Percentiles rank a stretch among this genome's conserved stretches.
These are phyloP conservation scores for Boloria euphrosyne DNA, from an alignment of 2,888 invertebrate species.

Conservation along the genomic window DNA sequence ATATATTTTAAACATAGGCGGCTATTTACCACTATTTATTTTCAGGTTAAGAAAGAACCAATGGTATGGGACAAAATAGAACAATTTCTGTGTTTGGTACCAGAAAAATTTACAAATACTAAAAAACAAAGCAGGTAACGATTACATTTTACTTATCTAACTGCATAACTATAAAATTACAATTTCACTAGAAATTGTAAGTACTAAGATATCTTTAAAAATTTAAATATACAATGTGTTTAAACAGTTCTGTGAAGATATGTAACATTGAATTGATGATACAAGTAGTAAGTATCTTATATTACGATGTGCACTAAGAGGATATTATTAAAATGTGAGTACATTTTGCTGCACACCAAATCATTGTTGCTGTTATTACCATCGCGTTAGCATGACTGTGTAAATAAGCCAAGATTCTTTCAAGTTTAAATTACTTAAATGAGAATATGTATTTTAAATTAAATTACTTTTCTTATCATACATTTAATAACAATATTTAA, in stretches of 20 bases:
- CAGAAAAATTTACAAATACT: conserved; percentile 85
- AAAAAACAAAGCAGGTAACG: conserved; percentile 86
- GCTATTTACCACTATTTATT: conserved; percentile 33
- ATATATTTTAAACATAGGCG: too few relatives aligned
- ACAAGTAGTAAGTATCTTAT: background rate
- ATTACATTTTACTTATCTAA: background rate
- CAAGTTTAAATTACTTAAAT: conserved; percentile 19
- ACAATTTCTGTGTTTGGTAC: conserved; percentile 88
- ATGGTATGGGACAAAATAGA: conserved; percentile 90
- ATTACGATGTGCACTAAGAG: conserved; percentile 1
- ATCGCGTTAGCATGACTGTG: conserved; percentile 1
- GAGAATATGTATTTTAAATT: too few relatives aligned
- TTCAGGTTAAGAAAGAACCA: conserved; percentile 80
- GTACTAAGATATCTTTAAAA: background rate
- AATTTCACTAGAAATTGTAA: too few relatives aligned
- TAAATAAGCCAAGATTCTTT: conserved; percentile 3
- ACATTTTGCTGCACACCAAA: conserved; percentile 4
- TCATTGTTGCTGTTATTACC: background rate
- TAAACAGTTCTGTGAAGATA: conserved; percentile 3
- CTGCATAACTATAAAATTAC: background rate
- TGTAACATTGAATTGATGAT: background rate
- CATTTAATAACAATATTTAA: too few relatives aligned
- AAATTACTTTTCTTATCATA: too few relatives aligned
- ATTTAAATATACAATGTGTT: background rate
- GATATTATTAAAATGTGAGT: conserved; percentile 1